Evolutionary conservation across 2,113 vertebrate genomes (phyloP), one percentile per base, ranked within the genome.

Genomic region (Origma solitaria): DNA sequence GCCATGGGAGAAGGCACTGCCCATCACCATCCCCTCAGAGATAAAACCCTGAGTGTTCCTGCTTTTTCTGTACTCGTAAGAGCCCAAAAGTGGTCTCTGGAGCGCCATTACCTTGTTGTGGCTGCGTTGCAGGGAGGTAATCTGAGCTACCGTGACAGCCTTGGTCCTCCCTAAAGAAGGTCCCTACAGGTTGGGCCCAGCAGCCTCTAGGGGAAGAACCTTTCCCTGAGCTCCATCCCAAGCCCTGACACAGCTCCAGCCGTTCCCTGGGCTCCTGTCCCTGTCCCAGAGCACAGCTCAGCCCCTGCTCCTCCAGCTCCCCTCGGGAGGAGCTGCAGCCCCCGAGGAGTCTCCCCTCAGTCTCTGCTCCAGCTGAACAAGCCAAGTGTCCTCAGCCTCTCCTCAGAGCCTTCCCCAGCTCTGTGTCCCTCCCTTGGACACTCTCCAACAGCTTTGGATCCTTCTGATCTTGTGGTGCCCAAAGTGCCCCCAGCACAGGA

Each of bases 211-310:
- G 54, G 38, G 15, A 38, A 78, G 84, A 61, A 38, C 64, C 84
- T 78, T 78, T 10, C 73, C 84, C 64, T 69, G 73, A 61, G 45
- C 3, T 78, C 73, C 84, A 69, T 19, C 2, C 64, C 54, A 45
- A 23, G 37, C 2, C 72, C 64, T 61, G 84, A 4, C 64, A 8
- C 73, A 78, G 84, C 64, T n/a, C 28, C 84, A 79, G 84, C 84
- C 84, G 1, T 78, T 53, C 12, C 64, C 54, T 86, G 73, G 73
- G 3, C n/a, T 73, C 72, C 73, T 54, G 84, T 18, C 40, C 49
- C 68, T 84, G 69, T 2, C 47, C 73, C 84, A 79, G 73, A 68
- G 83, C 82, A 86, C 51, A 86, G 84, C 72, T 86, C 61, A 76
- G 82, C 16, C 42, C 82, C 70, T 49, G 70, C 60, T 70, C 82